Percentiles rank a stretch among this genome's conserved stretches.
Conservation (phyloP, 2,797 vertebrate species). For the Ptychadena robeensis region DNA sequence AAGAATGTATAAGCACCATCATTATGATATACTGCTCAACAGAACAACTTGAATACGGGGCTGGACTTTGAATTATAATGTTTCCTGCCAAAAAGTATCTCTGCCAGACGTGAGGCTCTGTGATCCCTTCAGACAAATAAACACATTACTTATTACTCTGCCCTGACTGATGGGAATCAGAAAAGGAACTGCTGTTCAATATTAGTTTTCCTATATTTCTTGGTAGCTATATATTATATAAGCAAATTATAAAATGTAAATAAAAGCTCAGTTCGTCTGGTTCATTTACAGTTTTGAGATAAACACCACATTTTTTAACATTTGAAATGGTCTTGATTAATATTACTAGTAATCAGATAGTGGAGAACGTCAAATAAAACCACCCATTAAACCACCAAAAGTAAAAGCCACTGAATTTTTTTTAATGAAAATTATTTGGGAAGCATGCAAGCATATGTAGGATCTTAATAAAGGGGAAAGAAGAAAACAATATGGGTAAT, state of each 20-base stretch:
- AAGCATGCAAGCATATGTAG: no score
- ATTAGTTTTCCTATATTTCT: conserved; percentile 16
- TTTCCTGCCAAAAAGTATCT: conserved; percentile 35
- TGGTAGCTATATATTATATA: conserved; percentile 34
- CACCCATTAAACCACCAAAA: no score
- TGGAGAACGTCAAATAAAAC: no score
- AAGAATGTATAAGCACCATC: conserved; percentile 38
- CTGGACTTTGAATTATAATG: conserved; percentile 25
- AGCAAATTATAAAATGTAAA: conserved; percentile 16
- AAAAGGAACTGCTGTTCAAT: not conserved
- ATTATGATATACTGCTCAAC: conserved; percentile 36
- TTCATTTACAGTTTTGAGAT: not conserved
- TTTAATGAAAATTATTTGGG: no score
- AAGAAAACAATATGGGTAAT: no score
- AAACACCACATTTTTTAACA: no score
- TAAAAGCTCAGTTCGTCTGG: not conserved
- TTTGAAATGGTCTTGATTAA: no score
- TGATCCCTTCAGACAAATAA: conserved; percentile 58
- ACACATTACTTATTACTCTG: conserved; percentile 48
- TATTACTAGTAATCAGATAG: no score
- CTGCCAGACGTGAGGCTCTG: conserved; percentile 47
- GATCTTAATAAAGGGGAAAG: no score
- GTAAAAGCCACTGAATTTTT: no score
- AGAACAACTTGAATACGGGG: conserved; percentile 28
- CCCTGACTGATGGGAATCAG: conserved; percentile 23